Conservation (phyloP, 2,113 vertebrate species). For the Lamprologus ornatipinnis region DNA sequence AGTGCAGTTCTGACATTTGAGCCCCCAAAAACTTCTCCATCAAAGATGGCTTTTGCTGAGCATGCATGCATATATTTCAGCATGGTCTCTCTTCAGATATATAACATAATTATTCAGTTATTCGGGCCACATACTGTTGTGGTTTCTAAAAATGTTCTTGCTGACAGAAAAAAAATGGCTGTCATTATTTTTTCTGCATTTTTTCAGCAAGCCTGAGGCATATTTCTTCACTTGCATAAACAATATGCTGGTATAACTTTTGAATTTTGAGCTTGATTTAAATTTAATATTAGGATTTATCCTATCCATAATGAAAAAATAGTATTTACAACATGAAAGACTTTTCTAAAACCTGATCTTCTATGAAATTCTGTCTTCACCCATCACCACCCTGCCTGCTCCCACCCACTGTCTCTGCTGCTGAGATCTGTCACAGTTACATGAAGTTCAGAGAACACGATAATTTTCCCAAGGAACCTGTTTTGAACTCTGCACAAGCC, state of each 20-base stretch:
- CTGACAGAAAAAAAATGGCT: fast-evolving
- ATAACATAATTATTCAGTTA: background rate
- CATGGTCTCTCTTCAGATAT: background rate
- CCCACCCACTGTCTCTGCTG: background rate
- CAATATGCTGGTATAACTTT: background rate
- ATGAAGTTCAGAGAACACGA: background rate
- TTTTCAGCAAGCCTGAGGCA: background rate
- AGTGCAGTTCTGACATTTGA: background rate
- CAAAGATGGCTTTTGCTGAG: background rate
- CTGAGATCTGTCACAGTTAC: background rate
- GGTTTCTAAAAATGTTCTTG: background rate
- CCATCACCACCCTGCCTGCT: background rate
- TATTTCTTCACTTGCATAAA: background rate
- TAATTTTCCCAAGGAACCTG: background rate
- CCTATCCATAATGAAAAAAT: background rate
- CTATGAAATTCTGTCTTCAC: background rate
- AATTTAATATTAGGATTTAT: background rate
- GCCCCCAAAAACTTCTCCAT: background rate
- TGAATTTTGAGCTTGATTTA: background rate
- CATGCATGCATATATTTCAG: background rate
- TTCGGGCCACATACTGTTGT: background rate
- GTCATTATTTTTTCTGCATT: background rate
- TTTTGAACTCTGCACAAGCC: background rate
- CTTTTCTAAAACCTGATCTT: background rate
- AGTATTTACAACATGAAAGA: background rate